A percentile compares a stretch with the other conserved stretches of the same genome.
These are phyloP conservation scores for Casuarius casuarius DNA, from an alignment of 2,113 vertebrate genomes.

Conservation along the genomic window DNA sequence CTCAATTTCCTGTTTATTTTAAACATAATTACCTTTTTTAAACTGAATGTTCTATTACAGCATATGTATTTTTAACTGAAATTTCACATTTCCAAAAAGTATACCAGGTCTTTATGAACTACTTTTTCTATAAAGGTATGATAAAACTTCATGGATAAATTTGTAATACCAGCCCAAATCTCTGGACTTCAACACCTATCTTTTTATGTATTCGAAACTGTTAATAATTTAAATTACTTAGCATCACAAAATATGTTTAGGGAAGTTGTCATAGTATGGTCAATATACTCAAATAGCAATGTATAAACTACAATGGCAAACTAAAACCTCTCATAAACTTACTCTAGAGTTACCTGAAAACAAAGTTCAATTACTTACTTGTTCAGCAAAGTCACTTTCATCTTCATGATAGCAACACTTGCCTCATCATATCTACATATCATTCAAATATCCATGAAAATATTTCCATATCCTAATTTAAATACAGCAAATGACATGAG, in stretches of 20 bases:
- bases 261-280: background rate
- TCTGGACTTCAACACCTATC: background rate
- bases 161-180: background rate
- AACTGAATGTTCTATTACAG: background rate
- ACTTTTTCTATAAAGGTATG: background rate
- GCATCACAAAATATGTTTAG: background rate
- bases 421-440: background rate
- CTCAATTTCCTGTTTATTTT: background rate
- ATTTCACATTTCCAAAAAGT: background rate
- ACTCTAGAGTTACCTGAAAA: background rate
- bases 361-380: background rate
- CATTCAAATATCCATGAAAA: background rate
- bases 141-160: background rate
- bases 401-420: background rate
- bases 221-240: background rate
- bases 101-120: background rate
- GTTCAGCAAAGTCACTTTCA: background rate
- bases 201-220: background rate
- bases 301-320: background rate
- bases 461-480: background rate
- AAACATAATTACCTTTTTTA: background rate
- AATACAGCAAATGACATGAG: background rate
- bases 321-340: background rate
- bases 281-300: background rate
- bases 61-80: background rate